Base-by-base conservation (phyloP, 2,797 vertebrate species). In the Euphonia xanthogaster region DNA sequence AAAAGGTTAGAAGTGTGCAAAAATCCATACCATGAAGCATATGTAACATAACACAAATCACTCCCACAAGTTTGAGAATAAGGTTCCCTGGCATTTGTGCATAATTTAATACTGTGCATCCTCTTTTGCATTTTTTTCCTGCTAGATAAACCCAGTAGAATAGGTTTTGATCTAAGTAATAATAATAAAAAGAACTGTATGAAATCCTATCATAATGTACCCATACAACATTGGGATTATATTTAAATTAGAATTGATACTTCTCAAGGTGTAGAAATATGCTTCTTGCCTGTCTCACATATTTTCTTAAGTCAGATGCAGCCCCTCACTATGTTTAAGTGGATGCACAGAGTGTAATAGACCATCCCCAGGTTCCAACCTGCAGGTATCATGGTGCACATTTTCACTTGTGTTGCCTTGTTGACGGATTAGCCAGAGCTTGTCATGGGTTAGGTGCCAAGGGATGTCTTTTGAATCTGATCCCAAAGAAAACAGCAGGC, bases 401-500 rank as follows among this genome's bases (percentile, higher is more conserved):
- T 25, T 96, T 91, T 94, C 83, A 31, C 68, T 92, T 92, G 50
- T 55, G 74, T 85, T 96, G 90, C 92, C 95, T 67, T 3, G 7
- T 83, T 97, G 96, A 96, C 12, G 1, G 92, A 97, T 97, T 96
- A 94, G 81, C 53, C 92, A 80, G 86, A 78, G 65, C 62, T 94
- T 87, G 80, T 85, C 55, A 33, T 53, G 75, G 37, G 47, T 96
- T 96, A 84, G 16, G 27, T 90, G 91, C 79, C 89, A 94, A 97
- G 76, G 71, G 75, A 91, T 87, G 75, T 72, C 93, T 96, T 96
- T 97, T 94, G 88, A 92, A 92, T 96, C 40, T 19, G 58, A 86
- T 83, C 96, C 86, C 93, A 97, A 97, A 85, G 89, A 95, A 97
- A 97, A 94, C 94, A 97, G 61, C 37, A 66, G 88, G 81, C 83